Percentiles rank a stretch among this genome's conserved stretches.
Evolutionary conservation across 2,113 vertebrate species (phyloP).

Genomic region (cattle (Bos taurus)): ARS-UCD2.0 NC_082638.1:3933001-3933500

Average conservation of each 20-base stretch:
- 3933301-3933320: not conserved
- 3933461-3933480: not conserved
- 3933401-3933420: not conserved
- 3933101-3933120: too few relatives aligned
- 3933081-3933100: too few relatives aligned
- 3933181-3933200: too few relatives aligned
- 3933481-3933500: not conserved
- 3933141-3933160: too few relatives aligned
- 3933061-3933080: too few relatives aligned
- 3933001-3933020: too few relatives aligned
- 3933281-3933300: not conserved
- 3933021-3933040: too few relatives aligned
- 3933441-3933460: not conserved
- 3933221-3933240: not conserved
- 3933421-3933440: not conserved
- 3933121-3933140: too few relatives aligned
- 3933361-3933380: not conserved
- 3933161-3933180: too few relatives aligned
- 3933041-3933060: too few relatives aligned
- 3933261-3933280: not conserved
- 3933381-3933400: not conserved
- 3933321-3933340: rapidly evolving
- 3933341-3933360: rapidly evolving
- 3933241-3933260: not conserved
- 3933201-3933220: not conserved